Percentiles rank a stretch among this genome's conserved stretches.
These are phyloP conservation scores for Tragelaphus buxtoni DNA, from an alignment of 2,113 vertebrate genomes.

Conservation along the genomic window DNA sequence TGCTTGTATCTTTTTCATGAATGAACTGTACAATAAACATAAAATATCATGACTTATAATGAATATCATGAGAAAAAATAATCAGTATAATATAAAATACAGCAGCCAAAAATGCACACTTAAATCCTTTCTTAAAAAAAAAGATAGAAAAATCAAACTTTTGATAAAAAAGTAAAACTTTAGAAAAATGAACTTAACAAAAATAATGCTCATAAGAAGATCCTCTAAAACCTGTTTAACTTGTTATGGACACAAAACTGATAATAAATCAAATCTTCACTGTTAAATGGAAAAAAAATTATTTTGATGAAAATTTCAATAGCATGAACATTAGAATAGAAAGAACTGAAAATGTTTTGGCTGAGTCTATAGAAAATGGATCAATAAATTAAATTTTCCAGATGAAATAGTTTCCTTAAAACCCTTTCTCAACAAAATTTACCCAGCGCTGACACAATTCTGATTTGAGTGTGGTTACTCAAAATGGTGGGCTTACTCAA, in stretches of 20 bases:
- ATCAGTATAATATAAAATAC: not conserved
- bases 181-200: not conserved
- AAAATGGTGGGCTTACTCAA: not conserved
- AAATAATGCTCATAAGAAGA: slow-evolving; percentile 1
- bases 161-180: not conserved
- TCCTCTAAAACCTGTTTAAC: not conserved
- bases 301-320: slow-evolving; percentile 15
- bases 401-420: not conserved
- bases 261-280: slow-evolving; percentile 18
- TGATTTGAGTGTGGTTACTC: not conserved
- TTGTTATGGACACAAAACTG: not conserved
- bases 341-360: not conserved
- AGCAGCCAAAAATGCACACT: not conserved
- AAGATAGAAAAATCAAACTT: not conserved
- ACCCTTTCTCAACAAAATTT: not conserved
- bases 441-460: not conserved
- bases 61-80: slow-evolving; percentile 7
- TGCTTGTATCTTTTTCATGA: not conserved
- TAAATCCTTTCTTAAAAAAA: not conserved
- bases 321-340: not conserved
- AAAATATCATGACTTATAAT: not conserved
- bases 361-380: not conserved
- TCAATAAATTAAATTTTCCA: not conserved
- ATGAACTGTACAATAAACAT: not conserved
- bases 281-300: not conserved